Evolutionary conservation across 2,113 vertebrate species (phyloP).

Genomic region (Stegostoma tigrinum): DNA sequence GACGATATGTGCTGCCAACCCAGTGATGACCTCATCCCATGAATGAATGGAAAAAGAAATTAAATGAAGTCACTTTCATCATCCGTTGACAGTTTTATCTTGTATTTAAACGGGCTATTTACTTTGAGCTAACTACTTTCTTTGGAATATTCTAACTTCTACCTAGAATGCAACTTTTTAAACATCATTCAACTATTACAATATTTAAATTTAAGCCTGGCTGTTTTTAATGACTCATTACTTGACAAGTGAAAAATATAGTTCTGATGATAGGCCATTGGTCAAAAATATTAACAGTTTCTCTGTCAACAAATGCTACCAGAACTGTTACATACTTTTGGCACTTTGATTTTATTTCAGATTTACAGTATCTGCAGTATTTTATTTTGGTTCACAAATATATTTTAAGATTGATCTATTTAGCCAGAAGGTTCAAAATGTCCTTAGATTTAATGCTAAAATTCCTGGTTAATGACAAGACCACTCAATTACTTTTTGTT

Average conservation of each 20-base stretch:
- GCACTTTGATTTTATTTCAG: too few species aligned
- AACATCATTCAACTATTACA: not conserved
- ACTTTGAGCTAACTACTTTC: not conserved
- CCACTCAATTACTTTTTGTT: not conserved
- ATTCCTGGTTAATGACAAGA: not conserved
- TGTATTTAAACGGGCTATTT: not conserved
- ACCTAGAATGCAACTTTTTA: not conserved
- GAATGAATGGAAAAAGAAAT: too few species aligned
- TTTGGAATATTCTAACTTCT: not conserved
- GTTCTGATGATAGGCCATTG: too few species aligned
- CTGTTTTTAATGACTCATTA: not conserved
- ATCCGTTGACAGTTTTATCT: not conserved
- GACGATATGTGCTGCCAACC: too few species aligned
- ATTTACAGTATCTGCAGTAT: too few species aligned
- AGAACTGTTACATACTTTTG: too few species aligned
- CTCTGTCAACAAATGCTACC: too few species aligned
- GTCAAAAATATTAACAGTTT: too few species aligned
- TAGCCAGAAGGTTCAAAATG: not conserved
- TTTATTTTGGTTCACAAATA: not conserved
- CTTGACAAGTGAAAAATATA: not conserved
- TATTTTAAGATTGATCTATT: not conserved
- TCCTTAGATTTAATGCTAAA: not conserved
- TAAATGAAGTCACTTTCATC: not conserved
- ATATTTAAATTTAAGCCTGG: not conserved
- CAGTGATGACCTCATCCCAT: too few species aligned